Conservation (phyloP, 1,140 invertebrate genomes). For the Drosophila pachea region DNA sequence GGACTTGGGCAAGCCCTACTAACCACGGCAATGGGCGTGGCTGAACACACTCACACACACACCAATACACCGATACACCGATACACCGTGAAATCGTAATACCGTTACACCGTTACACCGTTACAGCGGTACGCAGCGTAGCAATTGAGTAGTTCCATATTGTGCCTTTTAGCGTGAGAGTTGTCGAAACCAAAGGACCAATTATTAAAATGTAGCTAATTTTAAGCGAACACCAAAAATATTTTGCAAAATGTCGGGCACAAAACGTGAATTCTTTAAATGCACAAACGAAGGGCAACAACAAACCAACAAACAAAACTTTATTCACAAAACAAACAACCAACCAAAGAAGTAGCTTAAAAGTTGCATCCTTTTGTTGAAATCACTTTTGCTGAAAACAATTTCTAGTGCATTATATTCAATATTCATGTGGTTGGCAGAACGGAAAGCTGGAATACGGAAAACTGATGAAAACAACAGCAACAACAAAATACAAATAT, state of each 20-base stretch:
- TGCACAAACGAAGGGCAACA: slow-evolving; percentile 38
- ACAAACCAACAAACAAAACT: slow-evolving; percentile 6
- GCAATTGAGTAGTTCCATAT: slow-evolving; percentile 46
- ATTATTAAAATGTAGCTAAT: slow-evolving; percentile 63
- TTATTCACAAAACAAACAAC: slow-evolving; percentile 45
- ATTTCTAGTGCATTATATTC: slow-evolving; percentile 49
- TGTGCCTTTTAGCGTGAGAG: slow-evolving; percentile 64
- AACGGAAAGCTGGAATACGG: neutral
- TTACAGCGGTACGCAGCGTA: neutral
- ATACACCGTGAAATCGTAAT: no score
- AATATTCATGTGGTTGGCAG: slow-evolving; percentile 59
- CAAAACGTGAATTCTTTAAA: slow-evolving; percentile 37
- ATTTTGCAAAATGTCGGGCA: slow-evolving; percentile 27
- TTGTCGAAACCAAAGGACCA: slow-evolving; percentile 74
- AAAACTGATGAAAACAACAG: slow-evolving; percentile 8
- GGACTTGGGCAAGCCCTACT: slow-evolving; percentile 92
- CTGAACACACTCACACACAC: slow-evolving; percentile 14
- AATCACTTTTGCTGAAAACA: slow-evolving; percentile 70
- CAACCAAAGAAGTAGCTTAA: slow-evolving; percentile 69
- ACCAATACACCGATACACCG: slow-evolving; percentile 24
- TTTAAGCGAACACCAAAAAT: slow-evolving; percentile 51
- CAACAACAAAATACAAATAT: slow-evolving; percentile 14
- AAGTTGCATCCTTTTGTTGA: slow-evolving; percentile 70
- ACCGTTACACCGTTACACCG: no score
- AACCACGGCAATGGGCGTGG: slow-evolving; percentile 66